Conservation (phyloP, 2,797 vertebrate species). For the Propithecus perrieri region DNA sequence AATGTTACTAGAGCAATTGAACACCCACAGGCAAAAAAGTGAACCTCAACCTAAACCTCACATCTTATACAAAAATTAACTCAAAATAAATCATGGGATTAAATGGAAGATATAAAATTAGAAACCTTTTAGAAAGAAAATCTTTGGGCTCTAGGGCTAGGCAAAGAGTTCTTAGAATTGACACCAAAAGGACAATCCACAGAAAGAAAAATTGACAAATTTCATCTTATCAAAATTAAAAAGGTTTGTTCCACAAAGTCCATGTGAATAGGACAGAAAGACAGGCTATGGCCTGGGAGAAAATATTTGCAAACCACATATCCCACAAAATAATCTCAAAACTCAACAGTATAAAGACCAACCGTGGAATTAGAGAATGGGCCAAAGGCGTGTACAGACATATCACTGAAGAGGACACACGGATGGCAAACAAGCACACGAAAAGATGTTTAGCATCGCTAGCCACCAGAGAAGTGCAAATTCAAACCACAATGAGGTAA, state of each 20-base stretch:
- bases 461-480: neutral
- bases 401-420: neutral
- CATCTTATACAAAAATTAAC: neutral
- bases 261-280: neutral
- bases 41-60: neutral
- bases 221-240: neutral
- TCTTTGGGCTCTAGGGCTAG: neutral
- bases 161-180: neutral
- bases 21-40: neutral
- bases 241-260: neutral
- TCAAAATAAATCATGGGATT: constrained; percentile 22
- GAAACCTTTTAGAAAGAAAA: constrained; percentile 6
- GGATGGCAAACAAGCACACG: neutral
- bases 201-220: neutral
- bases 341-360: neutral
- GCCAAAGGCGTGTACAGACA: neutral
- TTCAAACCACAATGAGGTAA: neutral
- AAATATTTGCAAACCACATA: neutral
- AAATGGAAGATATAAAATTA: constrained; percentile 31
- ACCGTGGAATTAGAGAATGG: neutral
- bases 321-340: neutral
- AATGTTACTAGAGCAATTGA: neutral
- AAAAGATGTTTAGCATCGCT: neutral
- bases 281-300: neutral
- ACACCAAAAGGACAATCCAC: neutral